Evolutionary conservation across 2,797 vertebrate species (phyloP).

Genomic region (Catharus ustulatus): DNA sequence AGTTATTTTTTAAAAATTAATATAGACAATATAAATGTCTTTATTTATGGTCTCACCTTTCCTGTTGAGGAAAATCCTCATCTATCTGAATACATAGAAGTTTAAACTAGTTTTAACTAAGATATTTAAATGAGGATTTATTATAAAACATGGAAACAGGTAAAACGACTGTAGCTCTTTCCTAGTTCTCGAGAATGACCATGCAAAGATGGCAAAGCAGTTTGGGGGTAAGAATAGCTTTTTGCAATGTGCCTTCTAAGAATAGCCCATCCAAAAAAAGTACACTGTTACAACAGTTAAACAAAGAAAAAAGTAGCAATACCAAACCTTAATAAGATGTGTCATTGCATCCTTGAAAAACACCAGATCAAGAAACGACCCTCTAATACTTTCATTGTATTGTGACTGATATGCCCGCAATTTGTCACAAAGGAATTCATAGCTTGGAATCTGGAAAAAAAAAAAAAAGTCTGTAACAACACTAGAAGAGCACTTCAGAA

Average conservation of each 20-base stretch:
- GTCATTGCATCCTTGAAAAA: constrained; percentile 83
- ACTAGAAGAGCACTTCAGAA: neutral
- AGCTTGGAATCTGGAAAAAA: constrained; percentile 68
- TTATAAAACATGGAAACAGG: neutral
- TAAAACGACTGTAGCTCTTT: neutral
- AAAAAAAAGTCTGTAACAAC: neutral
- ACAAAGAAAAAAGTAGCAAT: neutral
- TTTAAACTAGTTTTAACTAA: neutral
- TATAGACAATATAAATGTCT: neutral
- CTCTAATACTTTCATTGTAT: constrained; percentile 78
- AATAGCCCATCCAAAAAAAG: neutral
- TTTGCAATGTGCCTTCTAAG: neutral
- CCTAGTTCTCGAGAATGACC: neutral
- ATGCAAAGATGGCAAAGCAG: neutral
- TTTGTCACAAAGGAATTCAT: constrained; percentile 75
- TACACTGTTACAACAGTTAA: neutral
- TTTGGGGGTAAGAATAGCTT: neutral
- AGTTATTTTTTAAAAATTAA: neutral
- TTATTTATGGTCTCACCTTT: neutral
- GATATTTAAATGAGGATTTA: neutral
- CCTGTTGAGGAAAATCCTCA: neutral
- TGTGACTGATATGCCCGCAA: constrained; percentile 73
- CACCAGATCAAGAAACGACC: constrained; percentile 76
- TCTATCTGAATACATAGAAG: neutral
- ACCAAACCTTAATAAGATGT: constrained; percentile 78